phyloP scores from a whole-genome alignment of 2,113 vertebrate genomes.

The Neotragus pygmaeus region DNA sequence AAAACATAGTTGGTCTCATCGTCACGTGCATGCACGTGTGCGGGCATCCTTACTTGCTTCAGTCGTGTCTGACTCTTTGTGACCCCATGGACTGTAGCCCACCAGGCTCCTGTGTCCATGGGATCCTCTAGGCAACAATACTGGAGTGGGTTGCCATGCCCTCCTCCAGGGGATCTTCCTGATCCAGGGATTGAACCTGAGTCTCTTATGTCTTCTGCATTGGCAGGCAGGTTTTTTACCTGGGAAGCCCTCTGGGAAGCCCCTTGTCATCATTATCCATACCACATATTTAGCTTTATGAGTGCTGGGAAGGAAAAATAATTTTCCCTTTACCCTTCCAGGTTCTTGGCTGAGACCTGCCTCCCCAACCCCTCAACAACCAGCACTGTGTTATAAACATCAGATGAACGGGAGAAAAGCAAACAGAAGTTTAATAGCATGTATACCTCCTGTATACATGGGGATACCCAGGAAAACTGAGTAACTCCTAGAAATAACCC shows the following conservation, averaged over 20 bases:
- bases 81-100: not conserved
- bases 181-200: not conserved
- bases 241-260: not conserved
- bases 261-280: not conserved
- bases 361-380: rapidly evolving
- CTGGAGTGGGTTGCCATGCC: not conserved
- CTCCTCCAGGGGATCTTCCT: not conserved
- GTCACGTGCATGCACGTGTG: rapidly evolving
- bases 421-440: not conserved
- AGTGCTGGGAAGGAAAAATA: not conserved
- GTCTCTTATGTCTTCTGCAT: not conserved
- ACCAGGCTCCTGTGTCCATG: not conserved
- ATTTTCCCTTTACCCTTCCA: not conserved
- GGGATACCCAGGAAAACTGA: not conserved
- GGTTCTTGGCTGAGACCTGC: not conserved
- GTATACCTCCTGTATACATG: not conserved
- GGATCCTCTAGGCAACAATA: not conserved
- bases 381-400: not conserved
- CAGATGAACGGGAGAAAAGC: not conserved
- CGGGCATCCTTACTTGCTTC: not conserved
- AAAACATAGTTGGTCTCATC: not conserved
- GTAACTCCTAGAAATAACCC: not conserved
- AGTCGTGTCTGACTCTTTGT: not conserved
- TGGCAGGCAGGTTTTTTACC: not conserved
- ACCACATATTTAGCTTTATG: not conserved